Conservation (phyloP, 2,888 invertebrate genomes). For the Dryadula phaetusa region DNA sequence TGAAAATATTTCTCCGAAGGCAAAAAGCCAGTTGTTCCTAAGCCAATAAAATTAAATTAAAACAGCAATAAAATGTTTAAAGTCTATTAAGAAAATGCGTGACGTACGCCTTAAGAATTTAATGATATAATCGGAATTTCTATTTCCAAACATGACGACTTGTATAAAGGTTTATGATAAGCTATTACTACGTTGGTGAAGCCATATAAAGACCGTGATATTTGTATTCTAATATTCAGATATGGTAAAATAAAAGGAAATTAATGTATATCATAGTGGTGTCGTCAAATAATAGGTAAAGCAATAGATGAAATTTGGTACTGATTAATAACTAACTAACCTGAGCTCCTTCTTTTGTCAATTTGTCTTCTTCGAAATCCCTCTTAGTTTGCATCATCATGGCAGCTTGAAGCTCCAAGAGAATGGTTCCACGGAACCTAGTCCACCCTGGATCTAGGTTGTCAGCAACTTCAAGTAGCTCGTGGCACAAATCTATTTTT, state of each 20-base stretch:
- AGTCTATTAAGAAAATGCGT: neutral
- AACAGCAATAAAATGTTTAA: neutral
- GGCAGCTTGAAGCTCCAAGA: slow-evolving; percentile 87
- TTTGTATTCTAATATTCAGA: too few species aligned
- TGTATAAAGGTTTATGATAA: neutral
- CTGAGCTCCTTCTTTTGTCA: slow-evolving; percentile 82
- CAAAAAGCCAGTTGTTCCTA: slow-evolving; percentile 11
- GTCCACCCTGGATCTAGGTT: slow-evolving; percentile 87
- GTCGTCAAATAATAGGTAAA: too few species aligned
- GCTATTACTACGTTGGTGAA: too few species aligned
- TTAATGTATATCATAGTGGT: too few species aligned
- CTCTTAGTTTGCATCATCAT: slow-evolving; percentile 84
- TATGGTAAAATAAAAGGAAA: too few species aligned
- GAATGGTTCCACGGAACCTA: slow-evolving; percentile 85
- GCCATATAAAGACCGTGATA: too few species aligned
- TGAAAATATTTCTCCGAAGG: neutral
- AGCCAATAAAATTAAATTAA: neutral
- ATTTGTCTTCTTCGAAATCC: slow-evolving; percentile 76
- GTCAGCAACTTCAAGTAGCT: slow-evolving; percentile 86
- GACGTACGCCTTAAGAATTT: neutral
- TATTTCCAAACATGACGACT: neutral
- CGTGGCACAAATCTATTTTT: slow-evolving; percentile 87
- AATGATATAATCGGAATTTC: slow-evolving; percentile 1
- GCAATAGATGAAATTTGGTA: too few species aligned
- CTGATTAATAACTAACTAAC: too few species aligned